Conservation (phyloP, 2,797 vertebrate genomes). For the Silurus aristotelis region DNA sequence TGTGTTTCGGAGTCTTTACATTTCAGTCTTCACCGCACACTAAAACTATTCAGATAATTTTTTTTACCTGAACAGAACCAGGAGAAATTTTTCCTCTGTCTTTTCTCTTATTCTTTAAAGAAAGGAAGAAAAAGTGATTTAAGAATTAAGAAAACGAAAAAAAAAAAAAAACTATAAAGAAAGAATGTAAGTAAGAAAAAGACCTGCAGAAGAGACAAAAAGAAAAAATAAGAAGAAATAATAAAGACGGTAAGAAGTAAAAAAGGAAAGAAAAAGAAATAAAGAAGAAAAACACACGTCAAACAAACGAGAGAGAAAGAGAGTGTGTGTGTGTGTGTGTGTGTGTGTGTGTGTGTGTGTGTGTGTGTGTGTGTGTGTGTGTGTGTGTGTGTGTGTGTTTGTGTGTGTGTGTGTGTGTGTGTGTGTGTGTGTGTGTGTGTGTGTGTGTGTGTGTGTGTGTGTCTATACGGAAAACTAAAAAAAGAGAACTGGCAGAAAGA, state of each 20-base stretch:
- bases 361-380: too few species aligned
- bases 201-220: too few species aligned
- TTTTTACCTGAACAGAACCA: slow-evolving; percentile 4
- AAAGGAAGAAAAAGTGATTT: not conserved
- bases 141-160: not conserved
- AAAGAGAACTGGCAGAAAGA: not conserved
- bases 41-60: not conserved
- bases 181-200: not conserved
- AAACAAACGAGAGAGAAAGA: not conserved
- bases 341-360: too few species aligned
- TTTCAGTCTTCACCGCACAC: not conserved
- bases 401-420: too few species aligned
- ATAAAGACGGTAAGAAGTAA: not conserved
- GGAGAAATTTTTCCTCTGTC: not conserved
- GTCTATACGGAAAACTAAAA: too few species aligned
- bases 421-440: too few species aligned
- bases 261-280: not conserved
- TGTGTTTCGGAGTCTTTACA: slow-evolving; percentile 13
- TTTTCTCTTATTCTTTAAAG: too few species aligned
- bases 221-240: too few species aligned
- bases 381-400: too few species aligned
- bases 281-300: not conserved
- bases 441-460: too few species aligned
- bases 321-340: too few species aligned
- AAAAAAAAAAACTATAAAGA: not conserved